Evolutionary conservation across 2,113 vertebrate genomes (phyloP), one percentile per base, ranked within the genome.

Genomic region (Nycticebus coucang): DNA sequence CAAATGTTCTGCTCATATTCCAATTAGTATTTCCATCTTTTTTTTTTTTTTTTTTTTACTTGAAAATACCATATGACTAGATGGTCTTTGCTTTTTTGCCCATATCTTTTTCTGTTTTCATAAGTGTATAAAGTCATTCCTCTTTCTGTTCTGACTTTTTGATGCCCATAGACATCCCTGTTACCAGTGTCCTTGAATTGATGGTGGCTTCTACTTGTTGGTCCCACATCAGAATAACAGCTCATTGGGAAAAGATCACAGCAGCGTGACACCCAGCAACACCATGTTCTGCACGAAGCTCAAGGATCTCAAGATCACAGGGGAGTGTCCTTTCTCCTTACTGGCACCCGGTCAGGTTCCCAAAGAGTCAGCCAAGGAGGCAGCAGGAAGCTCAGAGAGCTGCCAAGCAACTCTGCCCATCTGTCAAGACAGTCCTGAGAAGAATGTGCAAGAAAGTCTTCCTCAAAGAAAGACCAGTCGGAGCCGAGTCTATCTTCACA

Each of bases 281-380:
- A 99, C 81, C 92, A 99, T 99, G 99, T 99, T 99, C 98, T 99
- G 99, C 98, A 98, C 99, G 64, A 99, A 99, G 98, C 98, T 99
- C 96, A 99, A 99, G 97, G 99, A 99, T 57, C 98, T 99, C 97
- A 99, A 99, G 97, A 99, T 99, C 96, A 98, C 99, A 57, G 99
- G 99, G 92, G 99, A 99, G 85, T 99, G 99, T 96, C 99, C 99
- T 17, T 99, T 99, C 98, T 99, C 99, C 95, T 97, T 98, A 97
- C 96, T 98, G 97, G 98, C 98, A 80, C 98, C 98, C 87, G 98
- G 98, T 75, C 98, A 98, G 92, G 97, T 98, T 94, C 97, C 98
- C 4, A 98, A 98, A 88, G 99, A 99, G 96, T 97, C 98, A 60
- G 98, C 98, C 87, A 99, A 99, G 92, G 99, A 99, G 69, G 97